Evolutionary conservation across 2,797 vertebrate species (phyloP).

Genomic region (Myioborus melanocephalus): DNA sequence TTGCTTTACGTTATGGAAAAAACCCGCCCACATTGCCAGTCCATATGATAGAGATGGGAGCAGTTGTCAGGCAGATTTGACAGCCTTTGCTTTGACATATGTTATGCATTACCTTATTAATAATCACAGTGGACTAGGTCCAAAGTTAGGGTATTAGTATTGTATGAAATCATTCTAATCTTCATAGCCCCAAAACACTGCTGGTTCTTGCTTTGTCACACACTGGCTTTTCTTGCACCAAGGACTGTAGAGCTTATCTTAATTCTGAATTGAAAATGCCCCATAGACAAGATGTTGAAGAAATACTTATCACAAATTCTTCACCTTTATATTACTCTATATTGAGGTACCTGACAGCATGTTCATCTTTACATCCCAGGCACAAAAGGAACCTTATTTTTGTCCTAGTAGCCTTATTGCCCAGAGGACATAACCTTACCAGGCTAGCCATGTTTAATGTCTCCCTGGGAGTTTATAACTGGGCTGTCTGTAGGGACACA

Average conservation of each 20-base stretch:
- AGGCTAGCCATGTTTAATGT: background rate
- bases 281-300: background rate
- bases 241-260: background rate
- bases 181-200: background rate
- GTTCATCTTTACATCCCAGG: background rate
- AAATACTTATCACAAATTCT: background rate
- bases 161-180: background rate
- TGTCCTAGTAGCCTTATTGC: background rate
- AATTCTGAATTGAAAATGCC: background rate
- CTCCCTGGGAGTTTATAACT: background rate
- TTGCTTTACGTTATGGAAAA: background rate
- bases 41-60: background rate
- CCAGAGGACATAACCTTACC: background rate
- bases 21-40: background rate
- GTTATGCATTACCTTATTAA: constrained; percentile 18
- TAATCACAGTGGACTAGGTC: background rate
- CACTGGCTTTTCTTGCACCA: background rate
- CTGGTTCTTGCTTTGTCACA: background rate
- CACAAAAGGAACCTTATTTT: background rate
- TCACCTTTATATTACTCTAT: background rate
- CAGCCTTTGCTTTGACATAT: constrained; percentile 39
- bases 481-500: background rate
- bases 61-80: constrained; percentile 36
- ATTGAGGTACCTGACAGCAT: background rate
- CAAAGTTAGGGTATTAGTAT: background rate